Evolutionary conservation across 1,140 invertebrate genomes (phyloP), one percentile per base, ranked within the genome.

Genomic region (Zaprionus vittiger): DNA sequence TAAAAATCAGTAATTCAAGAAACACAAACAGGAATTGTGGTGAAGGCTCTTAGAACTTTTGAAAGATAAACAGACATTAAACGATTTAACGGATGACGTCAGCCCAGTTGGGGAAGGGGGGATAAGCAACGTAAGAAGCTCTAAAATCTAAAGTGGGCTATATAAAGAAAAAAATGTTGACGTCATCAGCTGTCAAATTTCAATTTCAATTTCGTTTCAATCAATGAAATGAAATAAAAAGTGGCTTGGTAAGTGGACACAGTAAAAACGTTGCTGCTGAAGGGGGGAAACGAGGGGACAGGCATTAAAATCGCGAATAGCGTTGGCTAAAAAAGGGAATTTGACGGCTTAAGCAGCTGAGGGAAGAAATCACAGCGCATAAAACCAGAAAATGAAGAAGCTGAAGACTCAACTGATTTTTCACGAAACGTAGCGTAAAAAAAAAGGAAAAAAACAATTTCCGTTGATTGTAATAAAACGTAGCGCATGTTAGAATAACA

Each of bases 381-480:
- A 73, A 79, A 78, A 67, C 37, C 37, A 34, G 77, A 70, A 60
- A n/a, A 24, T 66, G 57, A 63, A 62, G 41, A 41, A 24, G 15
- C 26, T 20, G 62, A 67, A 68, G 64, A 24, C 37, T 54, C 41
- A 62, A 54, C 54, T 59, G 62, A 73, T 47, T 62, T 69, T 61
- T 62, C 11, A 60, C 59, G 26, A 47, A 61, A 63, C 28, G 64
- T 20, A 52, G 37, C 17, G 14, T 3, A 20, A 37, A 34, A 62
- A 55, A 67, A 70, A 56, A 34, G 66, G 60, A 70, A 76, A 81
- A 81, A 84, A 77, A 74, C 80, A 84, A 84, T 80, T 82, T 82
- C 82, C 77, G 80, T 74, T 77, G 69, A 47, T 68, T 79, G 73
- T 73, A 79, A 79, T 76, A 81, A 81, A 80, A 82, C 67, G 80